These are phyloP conservation scores for Caenorhabditis latens DNA, from an alignment of 1,140 invertebrate species.

Conservation along the genomic window DNA sequence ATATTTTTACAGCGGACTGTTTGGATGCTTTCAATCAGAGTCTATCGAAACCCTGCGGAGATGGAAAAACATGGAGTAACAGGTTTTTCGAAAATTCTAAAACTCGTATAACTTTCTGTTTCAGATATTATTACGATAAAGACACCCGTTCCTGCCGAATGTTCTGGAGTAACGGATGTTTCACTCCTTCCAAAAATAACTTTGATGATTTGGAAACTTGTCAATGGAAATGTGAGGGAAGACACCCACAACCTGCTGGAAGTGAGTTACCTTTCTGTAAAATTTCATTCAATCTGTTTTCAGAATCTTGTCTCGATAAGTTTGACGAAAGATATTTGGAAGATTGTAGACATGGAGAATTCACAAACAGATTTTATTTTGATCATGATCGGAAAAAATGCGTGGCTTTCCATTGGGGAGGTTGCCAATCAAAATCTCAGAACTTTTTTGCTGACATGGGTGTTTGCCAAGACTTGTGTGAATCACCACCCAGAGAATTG, in stretches of 20 bases:
- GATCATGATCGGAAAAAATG: conserved; percentile 65
- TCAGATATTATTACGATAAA: conserved; percentile 70
- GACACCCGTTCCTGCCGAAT: conserved; percentile 66
- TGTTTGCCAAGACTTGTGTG: conserved; percentile 66
- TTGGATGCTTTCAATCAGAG: conserved; percentile 69
- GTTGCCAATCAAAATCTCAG: conserved; percentile 62
- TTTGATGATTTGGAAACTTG: conserved; percentile 70
- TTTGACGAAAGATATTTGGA: conserved; percentile 71
- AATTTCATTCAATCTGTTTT: conserved; percentile 9
- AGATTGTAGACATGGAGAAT: conserved; percentile 70
- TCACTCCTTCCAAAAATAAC: conserved; percentile 65
- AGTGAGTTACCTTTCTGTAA: background rate
- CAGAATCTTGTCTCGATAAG: conserved; percentile 70
- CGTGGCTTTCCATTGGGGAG: conserved; percentile 65
- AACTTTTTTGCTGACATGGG: conserved; percentile 66
- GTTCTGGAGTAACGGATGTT: conserved; percentile 73
- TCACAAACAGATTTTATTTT: conserved; percentile 72
- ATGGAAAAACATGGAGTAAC: conserved; percentile 65
- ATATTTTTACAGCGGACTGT: conserved; percentile 69
- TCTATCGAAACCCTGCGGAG: conserved; percentile 66
- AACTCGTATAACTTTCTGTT: background rate
- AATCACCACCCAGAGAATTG: conserved; percentile 62
- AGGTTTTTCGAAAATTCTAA: conserved; percentile 54
- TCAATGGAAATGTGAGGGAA: conserved; percentile 72
- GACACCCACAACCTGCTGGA: conserved; percentile 59